A percentile compares a stretch with the other conserved stretches of the same genome.
phyloP scores from a whole-genome alignment of 2,113 vertebrate species.

The Gambusia holbrooki region DNA sequence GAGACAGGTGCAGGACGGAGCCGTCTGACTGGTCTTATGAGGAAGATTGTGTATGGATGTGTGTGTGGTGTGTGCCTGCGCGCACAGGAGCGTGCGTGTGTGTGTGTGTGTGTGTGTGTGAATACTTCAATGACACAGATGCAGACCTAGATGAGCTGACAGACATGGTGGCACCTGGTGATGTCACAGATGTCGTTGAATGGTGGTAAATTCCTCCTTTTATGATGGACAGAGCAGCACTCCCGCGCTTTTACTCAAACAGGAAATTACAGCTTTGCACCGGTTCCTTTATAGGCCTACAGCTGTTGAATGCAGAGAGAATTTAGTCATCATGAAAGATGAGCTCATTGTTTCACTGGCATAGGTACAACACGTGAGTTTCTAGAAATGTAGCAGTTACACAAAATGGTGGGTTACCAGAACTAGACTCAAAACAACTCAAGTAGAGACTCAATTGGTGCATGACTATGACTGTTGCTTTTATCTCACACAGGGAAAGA shows the following conservation, averaged over 20 bases:
- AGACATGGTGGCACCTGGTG: constrained; percentile 75
- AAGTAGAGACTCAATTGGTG: not conserved
- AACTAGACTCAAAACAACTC: not conserved
- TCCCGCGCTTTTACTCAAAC: constrained; percentile 39
- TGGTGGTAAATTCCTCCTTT: constrained; percentile 54
- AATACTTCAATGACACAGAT: constrained; percentile 23
- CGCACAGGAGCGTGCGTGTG: not conserved
- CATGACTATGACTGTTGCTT: not conserved
- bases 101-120: constrained; percentile 27
- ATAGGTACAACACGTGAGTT: not conserved
- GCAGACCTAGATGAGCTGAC: constrained; percentile 39
- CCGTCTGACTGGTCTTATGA: constrained; percentile 65
- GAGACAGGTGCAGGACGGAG: constrained; percentile 77
- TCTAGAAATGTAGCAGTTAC: not conserved
- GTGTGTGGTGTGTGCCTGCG: not conserved
- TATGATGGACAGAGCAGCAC: constrained; percentile 37
- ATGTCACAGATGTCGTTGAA: constrained; percentile 66
- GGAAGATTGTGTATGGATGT: constrained; percentile 15
- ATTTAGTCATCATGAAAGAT: not conserved
- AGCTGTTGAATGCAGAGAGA: not conserved
- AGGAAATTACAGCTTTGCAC: constrained; percentile 15
- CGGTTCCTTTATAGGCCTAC: not conserved
- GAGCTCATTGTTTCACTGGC: not conserved
- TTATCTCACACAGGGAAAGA: not conserved
- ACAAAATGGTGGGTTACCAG: not conserved